phyloP scores from a whole-genome alignment of 1,140 invertebrate genomes.

The Drosophila chauvacae region DNA sequence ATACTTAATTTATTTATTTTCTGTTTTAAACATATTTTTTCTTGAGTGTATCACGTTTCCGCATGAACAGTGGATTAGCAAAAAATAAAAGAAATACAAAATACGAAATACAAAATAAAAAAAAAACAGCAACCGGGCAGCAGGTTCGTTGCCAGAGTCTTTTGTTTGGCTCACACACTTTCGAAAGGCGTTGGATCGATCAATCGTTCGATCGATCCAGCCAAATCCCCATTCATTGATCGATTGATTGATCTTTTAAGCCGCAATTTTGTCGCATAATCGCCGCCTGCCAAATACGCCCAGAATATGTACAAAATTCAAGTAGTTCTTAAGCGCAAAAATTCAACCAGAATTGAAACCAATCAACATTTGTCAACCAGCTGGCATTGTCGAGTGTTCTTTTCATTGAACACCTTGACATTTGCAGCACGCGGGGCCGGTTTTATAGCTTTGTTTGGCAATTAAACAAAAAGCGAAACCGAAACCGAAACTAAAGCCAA shows the following conservation, averaged over 20 bases:
- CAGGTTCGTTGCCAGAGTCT: conserved; percentile 46
- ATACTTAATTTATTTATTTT: not conserved
- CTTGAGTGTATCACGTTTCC: conserved; percentile 2
- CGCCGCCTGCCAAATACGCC: not conserved
- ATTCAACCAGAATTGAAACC: conserved; percentile 20
- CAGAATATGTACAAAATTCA: not conserved
- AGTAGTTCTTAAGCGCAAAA: conserved; percentile 9
- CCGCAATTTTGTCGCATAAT: conserved; percentile 22
- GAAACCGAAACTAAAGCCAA: conserved; percentile 21
- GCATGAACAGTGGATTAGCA: conserved; percentile 18
- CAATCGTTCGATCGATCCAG: not conserved
- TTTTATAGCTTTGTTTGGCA: conserved; percentile 51
- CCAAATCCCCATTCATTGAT: not conserved
- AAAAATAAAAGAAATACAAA: not conserved
- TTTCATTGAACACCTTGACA: conserved; percentile 65
- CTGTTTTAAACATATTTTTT: not conserved
- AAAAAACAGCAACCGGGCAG: not conserved
- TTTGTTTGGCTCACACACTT: conserved; percentile 43
- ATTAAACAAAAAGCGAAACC: conserved; percentile 56
- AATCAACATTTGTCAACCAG: conserved; percentile 48
- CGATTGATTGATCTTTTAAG: conserved; percentile 25
- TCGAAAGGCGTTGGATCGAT: conserved; percentile 16
- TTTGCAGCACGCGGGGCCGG: conserved; percentile 49
- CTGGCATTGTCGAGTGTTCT: conserved; percentile 43
- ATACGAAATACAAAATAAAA: not conserved